Evolutionary conservation across 2,888 invertebrate genomes (phyloP).

Genomic region (Chironomus tentans): DNA sequence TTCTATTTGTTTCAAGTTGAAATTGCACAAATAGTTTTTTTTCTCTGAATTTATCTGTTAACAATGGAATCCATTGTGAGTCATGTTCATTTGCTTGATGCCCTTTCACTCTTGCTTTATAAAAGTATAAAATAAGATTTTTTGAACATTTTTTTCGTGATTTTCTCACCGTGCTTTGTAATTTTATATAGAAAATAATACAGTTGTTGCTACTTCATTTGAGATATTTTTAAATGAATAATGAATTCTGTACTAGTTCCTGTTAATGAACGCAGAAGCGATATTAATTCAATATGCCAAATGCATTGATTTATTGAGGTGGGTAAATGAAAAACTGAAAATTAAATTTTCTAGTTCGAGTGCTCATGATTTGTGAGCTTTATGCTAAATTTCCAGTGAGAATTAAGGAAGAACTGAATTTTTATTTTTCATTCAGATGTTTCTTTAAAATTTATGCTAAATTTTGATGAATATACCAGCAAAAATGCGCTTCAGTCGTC

Average conservation of each 20-base stretch:
- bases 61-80: background rate
- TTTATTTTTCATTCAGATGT: too few species aligned
- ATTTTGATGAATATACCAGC: too few species aligned
- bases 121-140: background rate
- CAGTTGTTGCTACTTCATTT: background rate
- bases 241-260: slow-evolving; percentile 10
- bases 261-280: background rate
- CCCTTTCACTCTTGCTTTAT: background rate
- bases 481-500: too few species aligned
- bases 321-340: too few species aligned
- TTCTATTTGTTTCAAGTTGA: background rate
- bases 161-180: background rate
- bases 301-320: too few species aligned
- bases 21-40: background rate
- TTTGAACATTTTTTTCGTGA: background rate
- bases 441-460: too few species aligned
- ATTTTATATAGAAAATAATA: background rate
- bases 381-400: too few species aligned
- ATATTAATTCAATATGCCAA: too few species aligned
- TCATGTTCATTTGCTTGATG: background rate
- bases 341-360: too few species aligned
- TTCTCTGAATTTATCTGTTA: background rate
- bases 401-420: too few species aligned
- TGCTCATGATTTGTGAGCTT: too few species aligned
- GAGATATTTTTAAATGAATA: background rate